A percentile compares a stretch with the other conserved stretches of the same genome.
Conservation (phyloP, 2,888 invertebrate genomes). For the Pachliopta kotzebuea region DNA sequence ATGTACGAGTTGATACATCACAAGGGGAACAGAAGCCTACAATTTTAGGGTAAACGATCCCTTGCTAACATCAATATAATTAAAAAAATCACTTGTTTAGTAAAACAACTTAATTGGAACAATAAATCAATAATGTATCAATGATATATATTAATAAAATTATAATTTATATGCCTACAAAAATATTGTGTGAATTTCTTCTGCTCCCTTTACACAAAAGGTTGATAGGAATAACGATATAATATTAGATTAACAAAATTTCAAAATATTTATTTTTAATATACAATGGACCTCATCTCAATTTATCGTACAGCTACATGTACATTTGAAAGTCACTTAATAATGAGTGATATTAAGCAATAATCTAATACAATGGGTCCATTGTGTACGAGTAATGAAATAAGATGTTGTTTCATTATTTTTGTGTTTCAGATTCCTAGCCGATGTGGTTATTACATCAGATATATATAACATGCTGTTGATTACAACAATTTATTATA, state of each 20-base stretch:
- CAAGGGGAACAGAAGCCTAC: slow-evolving; percentile 27
- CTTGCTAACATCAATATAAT: neutral
- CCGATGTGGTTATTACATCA: slow-evolving; percentile 35
- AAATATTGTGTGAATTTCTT: neutral
- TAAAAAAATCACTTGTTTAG: neutral
- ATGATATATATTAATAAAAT: neutral
- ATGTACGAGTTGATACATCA: slow-evolving; percentile 16
- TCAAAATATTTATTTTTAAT: no score
- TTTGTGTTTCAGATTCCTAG: slow-evolving; percentile 71
- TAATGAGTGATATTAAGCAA: neutral
- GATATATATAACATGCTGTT: neutral
- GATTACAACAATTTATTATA: neutral
- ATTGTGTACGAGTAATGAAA: slow-evolving; percentile 16
- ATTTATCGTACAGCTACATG: no score
- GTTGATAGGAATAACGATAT: no score
- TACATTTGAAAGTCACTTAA: neutral
- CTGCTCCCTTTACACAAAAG: neutral
- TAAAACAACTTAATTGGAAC: neutral
- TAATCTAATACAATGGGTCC: neutral
- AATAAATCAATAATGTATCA: neutral
- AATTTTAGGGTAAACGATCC: neutral
- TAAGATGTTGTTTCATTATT: slow-evolving; percentile 51
- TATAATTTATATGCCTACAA: neutral
- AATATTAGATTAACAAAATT: no score
- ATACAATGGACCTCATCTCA: no score